Conservation (phyloP, 2,797 vertebrate species). For the Podarcis siculus region DNA sequence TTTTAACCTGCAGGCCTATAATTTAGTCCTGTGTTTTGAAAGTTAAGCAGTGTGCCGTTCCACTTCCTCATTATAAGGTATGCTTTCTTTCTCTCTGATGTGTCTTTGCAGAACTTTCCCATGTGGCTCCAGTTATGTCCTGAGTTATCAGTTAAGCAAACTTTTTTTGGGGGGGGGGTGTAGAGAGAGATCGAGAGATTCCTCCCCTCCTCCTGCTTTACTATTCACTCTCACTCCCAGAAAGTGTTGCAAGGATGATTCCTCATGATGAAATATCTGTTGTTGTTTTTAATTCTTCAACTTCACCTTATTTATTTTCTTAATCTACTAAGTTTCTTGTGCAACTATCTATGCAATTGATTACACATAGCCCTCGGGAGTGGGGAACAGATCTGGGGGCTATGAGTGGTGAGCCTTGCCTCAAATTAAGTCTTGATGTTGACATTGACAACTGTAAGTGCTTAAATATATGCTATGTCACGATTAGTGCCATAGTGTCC, state of each 20-base stretch:
- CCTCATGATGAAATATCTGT: background rate
- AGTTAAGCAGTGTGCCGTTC: conserved; percentile 7
- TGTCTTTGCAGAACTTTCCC: conserved; percentile 7
- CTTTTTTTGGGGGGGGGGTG: too few relatives aligned
- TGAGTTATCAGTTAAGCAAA: background rate
- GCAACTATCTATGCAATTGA: background rate
- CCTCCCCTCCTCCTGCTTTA: too few relatives aligned
- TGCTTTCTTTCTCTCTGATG: background rate
- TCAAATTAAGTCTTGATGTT: background rate
- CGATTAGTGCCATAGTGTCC: background rate
- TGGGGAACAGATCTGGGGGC: background rate
- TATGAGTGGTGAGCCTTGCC: background rate
- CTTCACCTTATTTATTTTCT: conserved; percentile 20
- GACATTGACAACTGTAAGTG: background rate
- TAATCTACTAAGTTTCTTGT: background rate
- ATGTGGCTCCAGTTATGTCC: conserved; percentile 29
- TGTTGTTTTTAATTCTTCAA: background rate
- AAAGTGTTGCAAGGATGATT: background rate
- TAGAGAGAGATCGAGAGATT: background rate
- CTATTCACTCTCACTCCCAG: background rate
- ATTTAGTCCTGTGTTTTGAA: conserved; percentile 13
- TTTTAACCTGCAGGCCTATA: conserved; percentile 26
- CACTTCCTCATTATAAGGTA: conserved; percentile 22
- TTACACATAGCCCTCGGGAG: background rate
- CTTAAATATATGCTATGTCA: background rate